Evolutionary conservation across 2,797 vertebrate genomes (phyloP).

Genomic region (Manis javanica): DNA sequence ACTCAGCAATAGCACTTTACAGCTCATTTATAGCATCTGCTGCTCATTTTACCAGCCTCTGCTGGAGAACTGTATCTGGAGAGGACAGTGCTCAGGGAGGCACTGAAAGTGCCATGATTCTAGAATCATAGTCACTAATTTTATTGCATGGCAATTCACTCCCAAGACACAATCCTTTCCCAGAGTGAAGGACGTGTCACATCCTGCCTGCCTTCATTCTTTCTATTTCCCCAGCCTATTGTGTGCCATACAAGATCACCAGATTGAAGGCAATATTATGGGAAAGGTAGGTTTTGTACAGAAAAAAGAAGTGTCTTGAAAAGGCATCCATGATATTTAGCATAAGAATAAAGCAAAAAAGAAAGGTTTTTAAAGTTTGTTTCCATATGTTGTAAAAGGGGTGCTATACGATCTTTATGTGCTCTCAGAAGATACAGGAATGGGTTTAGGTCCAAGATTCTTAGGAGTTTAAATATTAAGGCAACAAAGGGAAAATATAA

Average conservation of each 20-base stretch:
- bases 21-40: neutral
- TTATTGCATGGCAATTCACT: neutral
- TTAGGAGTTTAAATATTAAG: conserved; percentile 57
- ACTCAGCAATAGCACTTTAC: neutral
- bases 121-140: neutral
- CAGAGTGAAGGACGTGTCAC: neutral
- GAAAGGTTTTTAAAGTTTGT: conserved; percentile 20
- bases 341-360: conserved; percentile 45
- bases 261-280: neutral
- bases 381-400: neutral
- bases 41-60: neutral
- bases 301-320: conserved; percentile 24
- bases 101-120: conserved; percentile 7
- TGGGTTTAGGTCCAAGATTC: neutral
- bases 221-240: neutral
- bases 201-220: neutral
- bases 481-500: conserved; percentile 27
- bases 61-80: neutral
- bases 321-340: conserved; percentile 55
- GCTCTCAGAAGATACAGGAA: neutral
- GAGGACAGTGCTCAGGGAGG: neutral
- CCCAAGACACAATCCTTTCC: neutral
- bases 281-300: neutral
- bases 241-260: neutral
- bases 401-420: neutral